Conservation (phyloP, 2,888 invertebrate genomes). For the Erebia aethiops region DNA sequence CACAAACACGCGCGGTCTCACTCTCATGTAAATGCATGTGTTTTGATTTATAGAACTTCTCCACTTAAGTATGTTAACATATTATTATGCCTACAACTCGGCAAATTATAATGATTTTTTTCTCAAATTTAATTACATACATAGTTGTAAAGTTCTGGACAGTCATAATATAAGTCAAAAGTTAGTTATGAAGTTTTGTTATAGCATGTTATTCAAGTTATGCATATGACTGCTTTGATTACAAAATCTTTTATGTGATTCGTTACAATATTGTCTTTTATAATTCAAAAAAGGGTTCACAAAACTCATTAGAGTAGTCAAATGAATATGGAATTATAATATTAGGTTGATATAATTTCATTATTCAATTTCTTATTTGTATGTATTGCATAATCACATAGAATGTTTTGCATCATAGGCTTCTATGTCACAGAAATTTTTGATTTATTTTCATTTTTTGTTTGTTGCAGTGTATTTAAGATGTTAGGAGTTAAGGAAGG, state of each 20-base stretch:
- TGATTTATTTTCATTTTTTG: slow-evolving; percentile 61
- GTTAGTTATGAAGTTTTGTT: not conserved
- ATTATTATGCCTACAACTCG: not conserved
- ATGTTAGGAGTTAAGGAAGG: slow-evolving; percentile 76
- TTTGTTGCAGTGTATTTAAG: slow-evolving; percentile 83
- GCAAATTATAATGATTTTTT: not conserved
- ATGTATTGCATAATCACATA: not conserved
- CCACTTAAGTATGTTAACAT: not conserved
- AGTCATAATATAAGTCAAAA: not conserved
- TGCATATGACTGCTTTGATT: slow-evolving; percentile 4
- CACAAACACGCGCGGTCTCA: too few species aligned
- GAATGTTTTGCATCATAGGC: slow-evolving; percentile 20
- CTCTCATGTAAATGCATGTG: not conserved
- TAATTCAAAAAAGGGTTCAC: not conserved
- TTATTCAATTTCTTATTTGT: not conserved
- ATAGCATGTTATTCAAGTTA: not conserved
- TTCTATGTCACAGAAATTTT: slow-evolving; percentile 54
- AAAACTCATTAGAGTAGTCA: not conserved
- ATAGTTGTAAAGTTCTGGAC: not conserved
- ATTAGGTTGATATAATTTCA: not conserved
- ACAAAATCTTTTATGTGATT: slow-evolving; percentile 45
- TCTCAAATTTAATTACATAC: not conserved
- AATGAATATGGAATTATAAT: not conserved
- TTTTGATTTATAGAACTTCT: not conserved
- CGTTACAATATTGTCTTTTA: slow-evolving; percentile 18